A percentile compares a stretch with the other conserved stretches of the same genome.
Conservation (phyloP, 2,888 invertebrate species). For the Aradus depressus region DNA sequence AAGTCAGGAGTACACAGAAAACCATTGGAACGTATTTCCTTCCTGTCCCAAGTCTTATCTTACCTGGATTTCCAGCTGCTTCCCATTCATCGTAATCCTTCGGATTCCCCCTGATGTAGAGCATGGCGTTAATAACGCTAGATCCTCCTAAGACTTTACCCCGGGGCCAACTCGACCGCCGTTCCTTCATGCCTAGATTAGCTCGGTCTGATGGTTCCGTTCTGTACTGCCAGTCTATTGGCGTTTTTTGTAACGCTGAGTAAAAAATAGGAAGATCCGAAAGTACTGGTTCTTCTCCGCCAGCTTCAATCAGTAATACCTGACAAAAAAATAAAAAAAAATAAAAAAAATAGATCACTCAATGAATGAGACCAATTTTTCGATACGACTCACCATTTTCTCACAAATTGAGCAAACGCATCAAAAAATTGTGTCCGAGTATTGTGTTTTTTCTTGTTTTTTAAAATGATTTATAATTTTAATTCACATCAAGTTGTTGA, state of each 20-base stretch:
- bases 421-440: no score
- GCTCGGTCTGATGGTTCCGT: slow-evolving; percentile 51
- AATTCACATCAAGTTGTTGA: no score
- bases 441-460: no score
- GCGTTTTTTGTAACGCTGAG: slow-evolving; percentile 57
- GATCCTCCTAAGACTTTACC: slow-evolving; percentile 56
- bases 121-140: slow-evolving; percentile 80
- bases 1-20: no score
- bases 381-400: no score
- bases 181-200: slow-evolving; percentile 38
- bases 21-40: no score
- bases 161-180: slow-evolving; percentile 40
- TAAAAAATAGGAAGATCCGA: slow-evolving; percentile 62
- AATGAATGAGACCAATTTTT: no score
- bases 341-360: no score
- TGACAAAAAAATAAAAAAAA: no score
- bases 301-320: slow-evolving; percentile 68
- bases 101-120: slow-evolving; percentile 73
- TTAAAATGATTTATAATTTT: no score
- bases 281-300: slow-evolving; percentile 58
- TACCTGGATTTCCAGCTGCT: slow-evolving; percentile 45
- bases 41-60: no score
- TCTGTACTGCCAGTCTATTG: slow-evolving; percentile 71
- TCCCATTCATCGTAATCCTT: slow-evolving; percentile 82
- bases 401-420: no score